Evolutionary conservation across 2,888 invertebrate species (phyloP), one percentile per base, ranked within the genome.

Genomic region (Parasteatoda lunata): DNA sequence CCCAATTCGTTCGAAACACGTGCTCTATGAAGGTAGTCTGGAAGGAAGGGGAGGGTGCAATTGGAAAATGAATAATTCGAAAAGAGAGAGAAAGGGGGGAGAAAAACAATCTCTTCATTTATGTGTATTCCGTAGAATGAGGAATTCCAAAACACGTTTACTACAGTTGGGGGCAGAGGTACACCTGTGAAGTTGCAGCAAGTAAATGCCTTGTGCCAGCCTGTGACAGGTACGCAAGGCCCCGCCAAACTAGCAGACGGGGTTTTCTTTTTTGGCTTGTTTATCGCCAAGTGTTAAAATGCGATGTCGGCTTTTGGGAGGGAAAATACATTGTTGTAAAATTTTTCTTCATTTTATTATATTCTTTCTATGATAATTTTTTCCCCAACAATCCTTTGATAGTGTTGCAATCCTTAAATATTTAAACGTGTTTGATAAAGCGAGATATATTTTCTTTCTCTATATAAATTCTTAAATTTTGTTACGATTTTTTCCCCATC

Each of bases 181-280:
- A 76, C 79, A 84, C 72, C 83, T 84, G 83, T 84, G 72, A 84
- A 84, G 77, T 69, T 71, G 83, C n/a, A 77, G 54, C 47, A 84
- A 72, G 83, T 84, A 84, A 84, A 64, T 76, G 75, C 52, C 76
- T 71, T 79, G 85, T 85, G 79, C 85, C 85, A 85, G 79, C 64
- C 79, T 4, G 79, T 69, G 85, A 75, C 85, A 85, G 85, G 85
- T 85, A 85, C 85, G 85, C 75, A 79, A 85, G 79, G 85, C 65
- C 78, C 64, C 75, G 79, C 79, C 85, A 72, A 69, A 6, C 69
- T 85, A 70, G 79, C 75, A 70, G 11, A 30, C 5, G 13, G 7
- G 45, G 49, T 49, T n/a, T 51, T 47, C 15, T 49, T 13, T 70
- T 68, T 68, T 69, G 75, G 68, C 75, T 15, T 9, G 11, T 73